Base-by-base conservation (phyloP, 37 sponge, comb jelly and placozoan species). In the Dysidea cf. avara region DNA sequence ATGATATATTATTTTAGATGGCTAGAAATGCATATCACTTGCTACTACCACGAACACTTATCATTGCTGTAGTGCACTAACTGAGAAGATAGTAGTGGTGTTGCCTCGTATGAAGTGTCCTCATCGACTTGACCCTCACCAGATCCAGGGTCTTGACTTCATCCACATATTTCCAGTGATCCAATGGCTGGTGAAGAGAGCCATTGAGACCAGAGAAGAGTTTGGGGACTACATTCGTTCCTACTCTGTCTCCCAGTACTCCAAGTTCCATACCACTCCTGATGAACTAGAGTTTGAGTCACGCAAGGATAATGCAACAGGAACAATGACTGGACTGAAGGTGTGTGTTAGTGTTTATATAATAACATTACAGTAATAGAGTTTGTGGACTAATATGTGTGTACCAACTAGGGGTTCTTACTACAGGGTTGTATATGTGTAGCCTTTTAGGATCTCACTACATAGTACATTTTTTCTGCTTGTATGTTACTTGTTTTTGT, bases 81-180 rank as follows among this genome's bases (percentile, higher is more conserved):
- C 99, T 14, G 99, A 97, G 90, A 97, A 97, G 85, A 97, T 97
- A 61, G 99, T 97, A 12, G 92, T 81, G 14, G 92, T 97, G 12
- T 59, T 97, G 5, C 98, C 98, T 36, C 76, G 77, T 14, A 97
- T 97, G 98, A 90, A 94, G 79, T 97, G 98, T 76, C 98, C 98
- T 29, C 95, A 97, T 61, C 69, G 96, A 0, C 80, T 97, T n/a
- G 96, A 97, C 55, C 98, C 98, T 30, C 98, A 97, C 62, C 98
- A 97, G 83, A 97, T 97, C 17, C 98, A 97, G 68, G 98, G 98
- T 0, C 76, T 97, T 43, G 98, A 97, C 72, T 97, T 91, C 72
- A 90, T 97, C 51, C 88, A 94, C 69, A 97, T 97, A 59, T 97
- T 77, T 71, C 98, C 98, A 43, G 98, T 97, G 22, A 88, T 97